Evolutionary conservation across 2,888 invertebrate species (phyloP), one percentile per base, ranked within the genome.

Genomic region (Eupithecia subfuscata): DNA sequence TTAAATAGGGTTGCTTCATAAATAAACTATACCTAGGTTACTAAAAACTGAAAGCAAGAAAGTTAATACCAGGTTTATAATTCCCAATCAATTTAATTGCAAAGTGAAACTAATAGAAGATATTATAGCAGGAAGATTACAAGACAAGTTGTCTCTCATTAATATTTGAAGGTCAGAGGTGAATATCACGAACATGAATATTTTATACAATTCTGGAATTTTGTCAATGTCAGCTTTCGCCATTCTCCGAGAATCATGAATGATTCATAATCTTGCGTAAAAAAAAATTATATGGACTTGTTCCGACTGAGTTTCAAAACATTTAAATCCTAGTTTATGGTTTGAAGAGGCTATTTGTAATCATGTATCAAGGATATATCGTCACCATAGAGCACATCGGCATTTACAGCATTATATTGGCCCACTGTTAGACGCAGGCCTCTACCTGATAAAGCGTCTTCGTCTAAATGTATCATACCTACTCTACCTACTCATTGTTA

Each of bases 111-210:
- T 18, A 34, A 34, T 0, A 64, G 25, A 60, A 60, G 25, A 60
- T 18, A 34, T 34, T 34, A 18, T 64, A 34, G 16, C 3, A 63
- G 16, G 5, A 16, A 30, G 63, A 63, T 67, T n/a, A 43, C 67
- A 40, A 45, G 14, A 43, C 67, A 40, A 45, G 14, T n/a, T 7
- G 14, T 22, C n/a, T 73, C 34, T 77, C 74, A 77, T 80, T 78
- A 74, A 65, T 73, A 76, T 76, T 80, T 80, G 74, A 78, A 79
- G 80, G 80, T 79, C 76, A 77, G 63, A 73, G 75, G 70, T 75
- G 75, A 75, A 75, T 73, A 77, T 73, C 73, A 45, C 68, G 70
- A 68, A 25, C 52, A 63, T 30, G 68, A 73, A 52, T 68, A 67
- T 72, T 14, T 63, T 43, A 64, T 22, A 40, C 7, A 30, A 9